Percentiles rank a stretch among this genome's conserved stretches.
phyloP scores from a whole-genome alignment of 2,113 vertebrate species.

The Poeciliopsis prolifica region DNA sequence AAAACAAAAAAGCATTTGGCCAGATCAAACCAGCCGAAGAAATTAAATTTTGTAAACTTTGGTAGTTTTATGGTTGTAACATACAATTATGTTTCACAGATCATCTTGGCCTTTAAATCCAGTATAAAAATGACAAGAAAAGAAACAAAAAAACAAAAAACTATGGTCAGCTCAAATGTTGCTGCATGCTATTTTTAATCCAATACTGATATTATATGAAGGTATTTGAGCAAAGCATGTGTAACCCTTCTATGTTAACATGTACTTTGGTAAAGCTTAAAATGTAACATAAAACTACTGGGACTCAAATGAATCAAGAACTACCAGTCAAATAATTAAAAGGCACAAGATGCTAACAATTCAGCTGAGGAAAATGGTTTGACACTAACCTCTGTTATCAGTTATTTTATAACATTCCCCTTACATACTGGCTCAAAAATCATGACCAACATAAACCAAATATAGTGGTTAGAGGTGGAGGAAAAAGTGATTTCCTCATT shows the following conservation, averaged over 20 bases:
- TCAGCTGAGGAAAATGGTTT: neutral
- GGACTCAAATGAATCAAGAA: neutral
- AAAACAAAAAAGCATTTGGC: too few species aligned
- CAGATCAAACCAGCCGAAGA: neutral
- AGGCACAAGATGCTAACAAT: neutral
- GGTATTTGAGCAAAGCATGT: neutral
- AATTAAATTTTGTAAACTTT: neutral
- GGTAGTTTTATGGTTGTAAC: neutral
- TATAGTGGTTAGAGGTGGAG: neutral
- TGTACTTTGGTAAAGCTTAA: neutral
- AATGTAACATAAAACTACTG: neutral
- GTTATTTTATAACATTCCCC: neutral
- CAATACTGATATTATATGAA: constrained; percentile 45
- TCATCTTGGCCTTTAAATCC: neutral
- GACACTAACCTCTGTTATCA: neutral
- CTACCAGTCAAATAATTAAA: neutral
- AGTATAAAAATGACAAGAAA: neutral
- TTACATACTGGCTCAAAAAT: neutral
- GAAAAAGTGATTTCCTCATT: constrained; percentile 18
- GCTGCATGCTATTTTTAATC: neutral
- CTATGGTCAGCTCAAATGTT: neutral
- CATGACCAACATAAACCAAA: neutral
- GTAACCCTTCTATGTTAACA: too few species aligned
- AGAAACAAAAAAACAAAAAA: neutral
- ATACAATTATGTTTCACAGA: neutral